Conservation (phyloP, 2,797 vertebrate genomes). For the Hydrocynus forskahlii region DNA sequence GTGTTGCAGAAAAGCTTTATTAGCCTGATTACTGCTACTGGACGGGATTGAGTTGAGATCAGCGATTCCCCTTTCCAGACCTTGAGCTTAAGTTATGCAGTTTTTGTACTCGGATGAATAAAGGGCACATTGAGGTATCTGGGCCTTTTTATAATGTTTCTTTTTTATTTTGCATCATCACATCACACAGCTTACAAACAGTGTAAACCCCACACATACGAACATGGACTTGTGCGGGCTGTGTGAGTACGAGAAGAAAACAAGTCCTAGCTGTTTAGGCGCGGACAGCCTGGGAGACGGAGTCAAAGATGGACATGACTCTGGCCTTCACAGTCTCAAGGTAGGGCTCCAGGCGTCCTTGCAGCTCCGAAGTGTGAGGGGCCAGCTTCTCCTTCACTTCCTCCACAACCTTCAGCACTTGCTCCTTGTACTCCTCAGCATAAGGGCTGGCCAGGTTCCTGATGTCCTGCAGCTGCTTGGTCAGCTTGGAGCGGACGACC, state of each 20-base stretch:
- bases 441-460: constrained; percentile 71
- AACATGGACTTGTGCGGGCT: neutral
- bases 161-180: constrained; percentile 16
- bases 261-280: constrained; percentile 37
- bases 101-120: neutral
- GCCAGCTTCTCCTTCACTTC: constrained; percentile 51
- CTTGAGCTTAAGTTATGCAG: too few species aligned
- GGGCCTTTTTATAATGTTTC: neutral
- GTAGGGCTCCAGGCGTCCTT: constrained; percentile 72
- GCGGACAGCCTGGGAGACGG: constrained; percentile 56
- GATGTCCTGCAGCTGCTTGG: constrained; percentile 68
- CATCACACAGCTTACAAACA: neutral
- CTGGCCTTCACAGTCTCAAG: constrained; percentile 69
- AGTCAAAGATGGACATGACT: constrained; percentile 70
- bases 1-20: too few species aligned
- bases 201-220: neutral
- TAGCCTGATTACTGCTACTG: too few species aligned
- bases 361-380: constrained; percentile 62
- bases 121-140: neutral
- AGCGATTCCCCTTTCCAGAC: too few species aligned
- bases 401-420: constrained; percentile 69
- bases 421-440: constrained; percentile 69
- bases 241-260: neutral
- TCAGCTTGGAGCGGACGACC: constrained; percentile 68
- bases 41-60: too few species aligned